phyloP scores from a whole-genome alignment of 2,888 invertebrate species.

The Cataglyphis livida region DNA sequence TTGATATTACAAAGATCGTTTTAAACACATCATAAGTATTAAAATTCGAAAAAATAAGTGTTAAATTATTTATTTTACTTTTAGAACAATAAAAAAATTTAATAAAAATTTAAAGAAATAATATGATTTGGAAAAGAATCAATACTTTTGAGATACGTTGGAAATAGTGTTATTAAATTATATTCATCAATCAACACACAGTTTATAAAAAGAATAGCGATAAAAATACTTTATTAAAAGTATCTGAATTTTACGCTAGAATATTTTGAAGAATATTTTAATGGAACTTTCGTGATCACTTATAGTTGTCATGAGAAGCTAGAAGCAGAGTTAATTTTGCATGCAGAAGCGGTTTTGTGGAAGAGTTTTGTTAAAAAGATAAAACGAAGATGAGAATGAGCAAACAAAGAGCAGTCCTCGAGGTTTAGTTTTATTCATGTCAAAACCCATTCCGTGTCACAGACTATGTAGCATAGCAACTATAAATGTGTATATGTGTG shows the following conservation, averaged over 20 bases:
- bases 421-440: constrained; percentile 40
- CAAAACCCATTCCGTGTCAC: constrained; percentile 31
- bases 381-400: constrained; percentile 50
- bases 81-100: too few species aligned
- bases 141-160: neutral
- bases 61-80: neutral
- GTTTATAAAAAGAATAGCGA: neutral
- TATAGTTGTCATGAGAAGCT: constrained; percentile 10
- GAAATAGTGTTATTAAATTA: constrained; percentile 1
- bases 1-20: neutral
- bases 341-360: constrained; percentile 68
- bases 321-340: constrained; percentile 64
- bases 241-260: neutral
- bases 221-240: neutral
- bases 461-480: constrained; percentile 38
- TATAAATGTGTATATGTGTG: constrained; percentile 39
- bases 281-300: constrained; percentile 39
- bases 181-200: neutral
- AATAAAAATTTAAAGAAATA: neutral
- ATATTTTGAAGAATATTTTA: constrained; percentile 18
- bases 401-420: constrained; percentile 50
- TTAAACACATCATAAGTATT: neutral
- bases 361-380: constrained; percentile 22
- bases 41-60: neutral
- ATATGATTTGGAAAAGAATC: neutral